Conservation (phyloP, 2,888 invertebrate species). For the Drosophila mercatorum region DNA sequence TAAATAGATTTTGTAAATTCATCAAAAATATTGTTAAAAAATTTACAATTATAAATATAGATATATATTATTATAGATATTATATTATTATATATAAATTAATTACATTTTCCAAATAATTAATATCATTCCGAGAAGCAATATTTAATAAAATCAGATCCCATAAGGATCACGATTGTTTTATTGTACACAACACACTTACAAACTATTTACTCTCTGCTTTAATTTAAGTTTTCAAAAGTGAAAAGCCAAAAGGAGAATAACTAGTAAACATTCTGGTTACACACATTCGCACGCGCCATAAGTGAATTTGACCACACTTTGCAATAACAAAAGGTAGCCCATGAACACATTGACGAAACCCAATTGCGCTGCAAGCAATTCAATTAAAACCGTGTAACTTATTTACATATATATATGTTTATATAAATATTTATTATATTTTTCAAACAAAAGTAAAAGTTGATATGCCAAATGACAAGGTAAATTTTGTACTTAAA, state of each 20-base stretch:
- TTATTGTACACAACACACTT: too few relatives aligned
- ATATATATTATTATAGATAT: too few relatives aligned
- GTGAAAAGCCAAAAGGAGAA: neutral
- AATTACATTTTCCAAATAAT: too few relatives aligned
- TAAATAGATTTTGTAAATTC: too few relatives aligned
- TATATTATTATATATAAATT: too few relatives aligned
- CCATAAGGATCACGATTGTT: too few relatives aligned
- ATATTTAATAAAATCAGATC: too few relatives aligned
- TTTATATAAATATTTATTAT: neutral
- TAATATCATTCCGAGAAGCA: too few relatives aligned
- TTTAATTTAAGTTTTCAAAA: neutral
- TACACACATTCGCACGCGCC: conserved; percentile 13
- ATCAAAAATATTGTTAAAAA: too few relatives aligned
- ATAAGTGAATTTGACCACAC: conserved; percentile 15
- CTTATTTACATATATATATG: neutral
- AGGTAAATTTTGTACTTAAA: conserved; percentile 39
- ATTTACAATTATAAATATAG: too few relatives aligned
- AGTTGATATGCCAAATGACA: conserved; percentile 13
- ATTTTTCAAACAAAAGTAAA: conserved; percentile 12
- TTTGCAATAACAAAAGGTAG: conserved; percentile 4
- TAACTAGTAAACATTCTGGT: neutral
- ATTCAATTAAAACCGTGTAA: conserved; percentile 54
- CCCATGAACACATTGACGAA: conserved; percentile 1
- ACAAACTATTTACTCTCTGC: too few relatives aligned
- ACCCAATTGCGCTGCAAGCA: conserved; percentile 14